Evolutionary conservation across 2,888 invertebrate genomes (phyloP).

Genomic region (Ichneumon xanthorius): DNA sequence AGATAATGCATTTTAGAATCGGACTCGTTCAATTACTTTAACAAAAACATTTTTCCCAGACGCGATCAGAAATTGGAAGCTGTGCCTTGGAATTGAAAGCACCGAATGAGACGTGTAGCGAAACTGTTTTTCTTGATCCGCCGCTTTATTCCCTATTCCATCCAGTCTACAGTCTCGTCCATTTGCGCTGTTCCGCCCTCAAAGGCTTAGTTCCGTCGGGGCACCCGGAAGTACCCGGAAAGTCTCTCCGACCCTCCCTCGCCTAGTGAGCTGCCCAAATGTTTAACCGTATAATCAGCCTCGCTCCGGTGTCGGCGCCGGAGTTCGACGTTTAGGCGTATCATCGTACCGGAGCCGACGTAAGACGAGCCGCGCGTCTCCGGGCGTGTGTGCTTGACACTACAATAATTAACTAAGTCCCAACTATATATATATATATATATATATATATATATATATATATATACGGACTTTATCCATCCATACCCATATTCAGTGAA

Average conservation of each 20-base stretch:
- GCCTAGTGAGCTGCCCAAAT: constrained; percentile 28
- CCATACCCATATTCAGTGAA: background rate
- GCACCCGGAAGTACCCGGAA: constrained; percentile 22
- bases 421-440: too few species aligned
- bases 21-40: too few species aligned
- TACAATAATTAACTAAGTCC: constrained; percentile 33
- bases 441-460: too few species aligned
- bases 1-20: too few species aligned
- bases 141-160: background rate
- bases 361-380: constrained; percentile 23
- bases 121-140: background rate
- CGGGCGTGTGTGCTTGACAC: constrained; percentile 33
- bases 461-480: background rate
- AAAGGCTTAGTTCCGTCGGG: constrained; percentile 42
- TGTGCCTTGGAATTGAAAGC: background rate
- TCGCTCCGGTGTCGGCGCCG: constrained; percentile 27
- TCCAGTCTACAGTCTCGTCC: background rate
- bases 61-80: background rate
- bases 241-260: constrained; percentile 12
- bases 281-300: constrained; percentile 59
- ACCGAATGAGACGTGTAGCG: background rate
- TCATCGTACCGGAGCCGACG: constrained; percentile 14
- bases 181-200: constrained; percentile 4
- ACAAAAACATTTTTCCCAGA: too few species aligned
- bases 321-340: constrained; percentile 52